Evolutionary conservation across 2,888 invertebrate genomes (phyloP).

Genomic region (Ophion costatus): DNA sequence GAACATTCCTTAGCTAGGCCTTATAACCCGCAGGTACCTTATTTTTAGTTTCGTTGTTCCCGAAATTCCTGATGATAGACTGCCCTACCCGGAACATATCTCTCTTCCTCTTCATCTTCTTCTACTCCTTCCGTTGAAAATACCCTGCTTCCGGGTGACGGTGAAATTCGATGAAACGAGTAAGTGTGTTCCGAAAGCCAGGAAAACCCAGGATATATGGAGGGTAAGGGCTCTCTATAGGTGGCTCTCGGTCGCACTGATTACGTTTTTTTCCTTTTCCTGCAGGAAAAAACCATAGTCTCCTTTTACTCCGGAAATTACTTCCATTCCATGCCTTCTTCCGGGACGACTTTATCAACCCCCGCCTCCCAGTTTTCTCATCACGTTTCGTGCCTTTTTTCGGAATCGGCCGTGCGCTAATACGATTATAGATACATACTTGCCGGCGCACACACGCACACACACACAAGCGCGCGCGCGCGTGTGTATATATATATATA

Average conservation of each 20-base stretch:
- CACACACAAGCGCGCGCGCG: too few relatives aligned
- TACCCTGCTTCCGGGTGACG: conserved; percentile 42
- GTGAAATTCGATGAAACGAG: conserved; percentile 56
- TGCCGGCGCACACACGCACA: background rate
- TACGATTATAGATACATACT: conserved; percentile 40
- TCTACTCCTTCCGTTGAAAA: conserved; percentile 42
- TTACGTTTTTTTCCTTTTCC: conserved; percentile 56
- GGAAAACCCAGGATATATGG: conserved; percentile 52
- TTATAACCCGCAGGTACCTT: background rate
- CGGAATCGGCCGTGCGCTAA: conserved; percentile 53
- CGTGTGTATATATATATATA: conserved; percentile 10
- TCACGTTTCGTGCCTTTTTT: conserved; percentile 42
- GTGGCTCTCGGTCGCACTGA: conserved; percentile 54
- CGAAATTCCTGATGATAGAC: conserved; percentile 11
- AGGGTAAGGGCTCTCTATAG: conserved; percentile 28
- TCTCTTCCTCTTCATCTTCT: conserved; percentile 22
- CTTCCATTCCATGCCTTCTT: conserved; percentile 73
- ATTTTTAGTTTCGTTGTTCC: conserved; percentile 12
- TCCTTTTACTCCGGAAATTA: conserved; percentile 78
- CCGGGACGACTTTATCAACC: conserved; percentile 58
- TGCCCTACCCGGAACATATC: conserved; percentile 24
- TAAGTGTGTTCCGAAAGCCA: conserved; percentile 51
- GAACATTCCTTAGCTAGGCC: too few relatives aligned
- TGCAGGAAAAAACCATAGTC: conserved; percentile 58
- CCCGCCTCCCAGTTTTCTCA: conserved; percentile 45